Evolutionary conservation across 2,797 vertebrate genomes (phyloP).

Genomic region (Gymnoscopelus braueri): DNA sequence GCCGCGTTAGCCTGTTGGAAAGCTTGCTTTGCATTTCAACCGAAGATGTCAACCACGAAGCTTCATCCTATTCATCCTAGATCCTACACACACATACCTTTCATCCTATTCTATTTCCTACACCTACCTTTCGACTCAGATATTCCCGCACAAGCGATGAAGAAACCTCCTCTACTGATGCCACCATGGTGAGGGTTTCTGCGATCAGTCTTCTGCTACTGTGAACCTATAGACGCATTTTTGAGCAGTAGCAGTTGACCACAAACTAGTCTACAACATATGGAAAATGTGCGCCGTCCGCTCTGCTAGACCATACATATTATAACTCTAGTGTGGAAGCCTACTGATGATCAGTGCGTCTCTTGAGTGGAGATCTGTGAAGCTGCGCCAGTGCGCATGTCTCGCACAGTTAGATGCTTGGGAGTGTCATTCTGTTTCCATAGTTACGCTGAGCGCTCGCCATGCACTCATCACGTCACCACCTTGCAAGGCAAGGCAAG

Average conservation of each 20-base stretch:
- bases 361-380: background rate
- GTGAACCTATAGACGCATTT: background rate
- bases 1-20: background rate
- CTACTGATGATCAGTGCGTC: background rate
- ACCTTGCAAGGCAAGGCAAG: background rate
- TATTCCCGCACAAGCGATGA: conserved; percentile 93
- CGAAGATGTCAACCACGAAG: background rate
- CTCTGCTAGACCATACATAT: background rate
- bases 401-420: background rate
- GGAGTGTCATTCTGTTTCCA: conserved; percentile 44
- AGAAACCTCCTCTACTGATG: conserved; percentile 86
- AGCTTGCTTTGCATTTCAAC: no score
- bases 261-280: background rate
- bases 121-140: conserved; percentile 90
- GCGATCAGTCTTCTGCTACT: background rate
- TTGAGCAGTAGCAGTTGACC: background rate
- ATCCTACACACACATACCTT: no score
- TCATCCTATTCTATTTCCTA: no score
- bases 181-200: conserved; percentile 53
- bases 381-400: conserved; percentile 3
- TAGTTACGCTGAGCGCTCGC: conserved; percentile 35
- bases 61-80: no score
- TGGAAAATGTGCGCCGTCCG: background rate
- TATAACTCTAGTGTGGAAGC: background rate
- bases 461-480: background rate